Conservation (phyloP, 2,113 vertebrate genomes). For the Daboia siamensis region DNA sequence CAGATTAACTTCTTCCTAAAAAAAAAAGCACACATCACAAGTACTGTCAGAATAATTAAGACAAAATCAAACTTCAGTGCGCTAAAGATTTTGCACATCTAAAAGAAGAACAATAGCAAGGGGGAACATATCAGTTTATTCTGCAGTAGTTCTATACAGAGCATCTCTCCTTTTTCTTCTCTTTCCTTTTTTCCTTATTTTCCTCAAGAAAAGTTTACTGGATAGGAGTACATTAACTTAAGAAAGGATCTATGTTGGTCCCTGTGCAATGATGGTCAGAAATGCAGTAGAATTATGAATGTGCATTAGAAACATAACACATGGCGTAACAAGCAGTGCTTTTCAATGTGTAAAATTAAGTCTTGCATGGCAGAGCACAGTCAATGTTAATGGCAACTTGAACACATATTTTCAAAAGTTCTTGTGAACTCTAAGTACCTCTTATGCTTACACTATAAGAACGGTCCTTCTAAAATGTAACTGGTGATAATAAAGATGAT, state of each 20-base stretch:
- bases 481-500: neutral
- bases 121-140: slow-evolving; percentile 23
- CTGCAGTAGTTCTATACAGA: slow-evolving; percentile 59
- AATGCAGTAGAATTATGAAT: slow-evolving; percentile 62
- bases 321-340: neutral
- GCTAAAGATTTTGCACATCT: slow-evolving; percentile 42
- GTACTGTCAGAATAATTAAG: slow-evolving; percentile 26
- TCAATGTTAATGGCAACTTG: neutral
- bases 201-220: slow-evolving; percentile 61
- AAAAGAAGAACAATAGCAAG: slow-evolving; percentile 18
- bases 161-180: neutral
- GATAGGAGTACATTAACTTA: slow-evolving; percentile 72
- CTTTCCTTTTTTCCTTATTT: slow-evolving; percentile 51
- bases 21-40: neutral
- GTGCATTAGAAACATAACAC: slow-evolving; percentile 62
- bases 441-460: neutral
- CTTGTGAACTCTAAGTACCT: neutral
- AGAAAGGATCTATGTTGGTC: slow-evolving; percentile 67
- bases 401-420: neutral
- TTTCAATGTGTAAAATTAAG: neutral
- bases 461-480: neutral
- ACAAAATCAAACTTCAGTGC: neutral
- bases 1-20: slow-evolving; percentile 16
- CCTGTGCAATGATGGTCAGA: slow-evolving; percentile 66
- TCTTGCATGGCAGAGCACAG: slow-evolving; percentile 11